Evolutionary conservation across 2,113 vertebrate genomes (phyloP), one percentile per base, ranked within the genome.

Genomic region (Heptranchias perlo): DNA sequence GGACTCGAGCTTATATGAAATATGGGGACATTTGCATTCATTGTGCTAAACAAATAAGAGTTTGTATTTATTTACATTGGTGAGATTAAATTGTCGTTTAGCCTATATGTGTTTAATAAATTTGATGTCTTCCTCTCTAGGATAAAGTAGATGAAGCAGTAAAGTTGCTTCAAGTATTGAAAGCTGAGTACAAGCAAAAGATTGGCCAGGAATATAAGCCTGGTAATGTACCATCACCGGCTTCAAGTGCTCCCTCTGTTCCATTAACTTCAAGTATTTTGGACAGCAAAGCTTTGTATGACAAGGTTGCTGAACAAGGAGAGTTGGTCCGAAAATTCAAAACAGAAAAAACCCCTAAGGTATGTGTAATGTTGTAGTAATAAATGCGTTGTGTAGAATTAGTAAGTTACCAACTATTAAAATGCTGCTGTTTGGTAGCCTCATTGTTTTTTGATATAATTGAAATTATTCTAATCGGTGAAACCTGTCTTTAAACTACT

Each of bases 321-420:
- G 98, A 99, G 44, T 97, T 98, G 93, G 98, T 99, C 96, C 98
- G 99, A 73, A 98, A 98, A 96, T 96, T 99, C 28, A 99, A 99
- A 97, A 96, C 97, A 0, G 98, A 98, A 96, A 99, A 99, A 96
- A 98, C 97, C 1, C 97, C 98, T 6, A 99, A 99, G 98, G 99
- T 99, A 97, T 97, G 97, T 96, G 14, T 0, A 0, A 96, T 0
- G 94, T n/a, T n/a, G n/a, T n/a, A n/a, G n/a, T n/a, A n/a, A 96
- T 91, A 44, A 62, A 73, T 73, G 23, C 23, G 25, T 28, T 73
- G 69, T 73, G 52, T 54, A 54, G 52, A 54, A 54, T 54, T 54
- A 54, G 6, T 54, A 54, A 73, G 18, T 73, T 73, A 4, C 69
- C 69, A 5, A 73, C 16, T 31, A 73, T 73, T 23, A 73, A 54